Conservation (phyloP, 2,888 invertebrate genomes). For the Bursaphelenchus okinawaensis region DNA sequence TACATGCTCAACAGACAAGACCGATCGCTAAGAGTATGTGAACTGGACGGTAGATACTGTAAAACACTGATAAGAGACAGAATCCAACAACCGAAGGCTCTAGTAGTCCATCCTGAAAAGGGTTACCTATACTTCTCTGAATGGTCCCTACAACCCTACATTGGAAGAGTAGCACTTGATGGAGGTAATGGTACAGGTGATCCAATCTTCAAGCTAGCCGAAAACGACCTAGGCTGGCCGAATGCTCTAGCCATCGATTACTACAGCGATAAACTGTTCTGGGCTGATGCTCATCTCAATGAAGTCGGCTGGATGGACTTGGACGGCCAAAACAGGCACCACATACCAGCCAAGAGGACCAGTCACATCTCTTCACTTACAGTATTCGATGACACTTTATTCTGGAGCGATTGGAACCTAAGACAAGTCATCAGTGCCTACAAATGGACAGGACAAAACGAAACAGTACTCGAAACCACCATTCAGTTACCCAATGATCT, state of each 20-base stretch:
- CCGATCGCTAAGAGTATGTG: conserved; percentile 87
- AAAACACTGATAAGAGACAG: conserved; percentile 71
- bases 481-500: conserved; percentile 57
- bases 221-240: conserved; percentile 94
- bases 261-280: conserved; percentile 83
- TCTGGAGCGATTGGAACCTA: conserved; percentile 97
- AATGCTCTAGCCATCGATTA: conserved; percentile 94
- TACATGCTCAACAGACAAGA: conserved; percentile 95
- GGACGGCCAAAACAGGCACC: conserved; percentile 78
- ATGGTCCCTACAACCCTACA: conserved; percentile 81
- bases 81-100: conserved; percentile 85
- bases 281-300: conserved; percentile 96
- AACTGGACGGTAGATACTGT: conserved; percentile 82
- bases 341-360: conserved; percentile 47
- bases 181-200: conserved; percentile 65
- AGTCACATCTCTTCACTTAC: conserved; percentile 84
- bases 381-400: conserved; percentile 82
- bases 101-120: conserved; percentile 82
- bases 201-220: conserved; percentile 80
- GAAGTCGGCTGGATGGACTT: conserved; percentile 82
- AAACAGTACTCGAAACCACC: conserved; percentile 49
- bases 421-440: conserved; percentile 79
- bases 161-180: conserved; percentile 94
- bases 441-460: conserved; percentile 71
- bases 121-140: conserved; percentile 80